Conservation (phyloP, 2,888 invertebrate species). For the Chalcis sispes region DNA sequence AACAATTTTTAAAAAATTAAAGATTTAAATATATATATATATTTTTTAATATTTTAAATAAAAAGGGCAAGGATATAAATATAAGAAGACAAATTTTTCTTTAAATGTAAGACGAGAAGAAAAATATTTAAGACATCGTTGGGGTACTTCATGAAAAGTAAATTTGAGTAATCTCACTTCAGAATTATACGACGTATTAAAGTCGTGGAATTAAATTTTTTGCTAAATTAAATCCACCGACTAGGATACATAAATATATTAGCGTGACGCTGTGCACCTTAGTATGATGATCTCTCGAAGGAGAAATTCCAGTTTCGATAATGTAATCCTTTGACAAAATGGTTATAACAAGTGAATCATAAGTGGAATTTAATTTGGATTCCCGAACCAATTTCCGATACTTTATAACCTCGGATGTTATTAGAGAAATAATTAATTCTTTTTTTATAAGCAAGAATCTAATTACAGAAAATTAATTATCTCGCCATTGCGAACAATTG, state of each 20-base stretch:
- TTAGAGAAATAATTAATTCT: too few species aligned
- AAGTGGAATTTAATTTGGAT: constrained; percentile 15
- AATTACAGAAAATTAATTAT: too few species aligned
- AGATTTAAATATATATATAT: neutral
- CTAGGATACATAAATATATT: constrained; percentile 40
- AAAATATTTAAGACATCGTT: constrained; percentile 7
- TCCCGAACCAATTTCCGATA: neutral
- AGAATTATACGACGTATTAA: constrained; percentile 15
- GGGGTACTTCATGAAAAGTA: neutral
- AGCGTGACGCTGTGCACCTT: constrained; percentile 21
- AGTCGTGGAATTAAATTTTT: neutral
- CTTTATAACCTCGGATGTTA: too few species aligned
- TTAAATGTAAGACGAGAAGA: too few species aligned
- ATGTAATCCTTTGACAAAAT: constrained; percentile 29
- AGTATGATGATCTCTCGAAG: neutral
- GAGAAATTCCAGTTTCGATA: constrained; percentile 23
- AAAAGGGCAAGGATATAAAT: too few species aligned
- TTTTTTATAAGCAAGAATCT: too few species aligned
- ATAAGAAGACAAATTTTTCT: neutral
- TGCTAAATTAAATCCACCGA: neutral
- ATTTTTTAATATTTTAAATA: too few species aligned
- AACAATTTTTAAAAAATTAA: neutral
- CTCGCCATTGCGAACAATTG: too few species aligned
- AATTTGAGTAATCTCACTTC: constrained; percentile 20
- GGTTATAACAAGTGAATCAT: constrained; percentile 10